Percentiles rank a stretch among this genome's conserved stretches.
phyloP scores from a whole-genome alignment of 2,888 invertebrate species.

The Acleris holmiana region DNA sequence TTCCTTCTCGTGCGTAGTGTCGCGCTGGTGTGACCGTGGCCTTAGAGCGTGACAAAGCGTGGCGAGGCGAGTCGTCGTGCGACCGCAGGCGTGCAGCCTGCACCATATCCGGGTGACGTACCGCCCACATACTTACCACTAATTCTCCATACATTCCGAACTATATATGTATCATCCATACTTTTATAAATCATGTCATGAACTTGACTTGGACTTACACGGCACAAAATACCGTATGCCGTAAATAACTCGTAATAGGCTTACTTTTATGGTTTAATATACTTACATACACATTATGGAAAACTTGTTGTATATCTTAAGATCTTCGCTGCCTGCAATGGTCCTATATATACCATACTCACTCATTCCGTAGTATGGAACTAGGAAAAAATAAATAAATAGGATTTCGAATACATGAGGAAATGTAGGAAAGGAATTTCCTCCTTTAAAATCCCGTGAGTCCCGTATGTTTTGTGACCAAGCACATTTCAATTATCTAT shows the following conservation, averaged over 20 bases:
- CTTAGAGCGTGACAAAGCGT: constrained; percentile 43
- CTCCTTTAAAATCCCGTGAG: too few relatives aligned
- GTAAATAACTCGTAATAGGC: constrained; percentile 39
- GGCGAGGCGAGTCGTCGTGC: constrained; percentile 39
- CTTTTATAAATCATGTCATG: constrained; percentile 43
- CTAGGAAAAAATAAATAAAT: too few relatives aligned
- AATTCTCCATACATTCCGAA: constrained; percentile 56
- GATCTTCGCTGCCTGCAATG: too few relatives aligned
- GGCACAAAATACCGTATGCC: constrained; percentile 43
- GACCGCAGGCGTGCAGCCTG: constrained; percentile 40
- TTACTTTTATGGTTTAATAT: constrained; percentile 44
- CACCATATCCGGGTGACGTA: constrained; percentile 58
- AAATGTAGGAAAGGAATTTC: too few relatives aligned
- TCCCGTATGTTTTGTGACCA: too few relatives aligned
- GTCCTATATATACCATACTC: too few relatives aligned
- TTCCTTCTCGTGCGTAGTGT: background rate
- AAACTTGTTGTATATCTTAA: background rate
- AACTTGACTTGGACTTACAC: constrained; percentile 52
- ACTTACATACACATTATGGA: constrained; percentile 34
- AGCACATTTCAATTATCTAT: too few relatives aligned
- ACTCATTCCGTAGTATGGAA: too few relatives aligned
- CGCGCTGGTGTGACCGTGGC: constrained; percentile 21
- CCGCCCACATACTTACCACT: constrained; percentile 50
- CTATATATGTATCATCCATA: constrained; percentile 50
- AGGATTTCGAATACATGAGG: too few relatives aligned